Base-by-base conservation (phyloP, 2,888 invertebrate species). In the Cheilosia soror region DNA sequence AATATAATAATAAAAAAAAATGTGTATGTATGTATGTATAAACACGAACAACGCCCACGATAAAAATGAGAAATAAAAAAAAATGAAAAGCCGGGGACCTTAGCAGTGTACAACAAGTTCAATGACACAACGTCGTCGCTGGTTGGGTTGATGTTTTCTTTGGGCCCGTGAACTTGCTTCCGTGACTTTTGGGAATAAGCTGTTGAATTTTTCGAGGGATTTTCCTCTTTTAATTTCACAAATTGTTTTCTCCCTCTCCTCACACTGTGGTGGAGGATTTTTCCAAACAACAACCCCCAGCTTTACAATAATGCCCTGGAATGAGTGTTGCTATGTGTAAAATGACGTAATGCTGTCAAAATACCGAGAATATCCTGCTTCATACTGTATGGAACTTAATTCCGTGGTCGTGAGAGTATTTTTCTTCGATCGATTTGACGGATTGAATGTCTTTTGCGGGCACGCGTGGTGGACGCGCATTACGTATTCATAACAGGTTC, bases 1-100 rank as follows among this genome's bases (percentile, higher is more conserved):
- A 69, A 44, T 37, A 77, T 20, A 77, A 68, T 55, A 69, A 69
- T 15, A 47, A 77, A 5, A 68, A 53, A 60, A 51, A 68, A 58
- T 40, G 40, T 15, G 4, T 20, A 20, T 47, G 9, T 7, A 60
- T 37, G 37, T 20, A 60, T 13, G 44, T 40, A 58, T 42, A 76
- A 49, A 62, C 31, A 53, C 69, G 69, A 77, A 69, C 77, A 77
- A 77, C 77, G 77, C 77, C 77, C 77, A 77, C 77, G 69, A 77
- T 63, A 55, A 77, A 77, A 77, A 69, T 47, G 33, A 65, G 37
- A 57, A 29, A 49, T 37, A n/a, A 42, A 76, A 27, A 47, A 15
- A 47, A 33, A 40, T 58, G 15, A 47, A 9, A 20, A 47, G 68
- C 31, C 13, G 47, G 47, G 11, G 68, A 33, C 13, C 33, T 68